Evolutionary conservation across 2,113 vertebrate species (phyloP), one percentile per base, ranked within the genome.

Genomic region (Pitta sordida): DNA sequence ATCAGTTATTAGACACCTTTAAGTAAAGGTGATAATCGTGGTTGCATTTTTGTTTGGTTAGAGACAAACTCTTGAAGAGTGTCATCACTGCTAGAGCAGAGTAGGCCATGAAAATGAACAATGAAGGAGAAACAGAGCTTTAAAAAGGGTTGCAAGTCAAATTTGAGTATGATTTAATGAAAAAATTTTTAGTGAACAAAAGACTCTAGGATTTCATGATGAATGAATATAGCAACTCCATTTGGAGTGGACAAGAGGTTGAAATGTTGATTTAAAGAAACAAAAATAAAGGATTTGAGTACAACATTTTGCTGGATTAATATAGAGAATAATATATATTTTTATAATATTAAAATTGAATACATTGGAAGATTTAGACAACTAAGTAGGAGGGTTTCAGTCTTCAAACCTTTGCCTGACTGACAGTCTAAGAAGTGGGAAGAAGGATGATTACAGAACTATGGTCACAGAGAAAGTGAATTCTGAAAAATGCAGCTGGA

Each of bases 1-100:
- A 65, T 16, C 0, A 0, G 6, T 56, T 91, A 60, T 46, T 69
- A 62, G 21, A 17, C 19, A 44, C 6, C 2, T 59, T 65, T 44
- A 90, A 39, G 44, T 56, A 39, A n/a, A 81, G 36, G 51, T 64
- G 16, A 65, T 20, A 49, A 29, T 27, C 1, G 1, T 3, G 2
- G 56, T 80, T 71, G 13, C 48, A 11, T 32, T 86, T 85, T 60
- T 80, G 26, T 79, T 80, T 53, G n/a, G 12, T 76, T 65, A 64
- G 58, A 67, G 34, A 63, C 22, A 59, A 82, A 68, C 11, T 30
- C 39, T 56, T 48, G 12, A 90, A 26, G 15, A 18, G 20, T 53
- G 16, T 18, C 7, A 9, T 53, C 37, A 17, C 51, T 80, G 43
- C 12, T 20, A 65, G 37, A 46, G 14, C 64, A 83, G 65, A 51